Conservation (phyloP, 2,888 invertebrate species). For the Artemia sinica region DNA sequence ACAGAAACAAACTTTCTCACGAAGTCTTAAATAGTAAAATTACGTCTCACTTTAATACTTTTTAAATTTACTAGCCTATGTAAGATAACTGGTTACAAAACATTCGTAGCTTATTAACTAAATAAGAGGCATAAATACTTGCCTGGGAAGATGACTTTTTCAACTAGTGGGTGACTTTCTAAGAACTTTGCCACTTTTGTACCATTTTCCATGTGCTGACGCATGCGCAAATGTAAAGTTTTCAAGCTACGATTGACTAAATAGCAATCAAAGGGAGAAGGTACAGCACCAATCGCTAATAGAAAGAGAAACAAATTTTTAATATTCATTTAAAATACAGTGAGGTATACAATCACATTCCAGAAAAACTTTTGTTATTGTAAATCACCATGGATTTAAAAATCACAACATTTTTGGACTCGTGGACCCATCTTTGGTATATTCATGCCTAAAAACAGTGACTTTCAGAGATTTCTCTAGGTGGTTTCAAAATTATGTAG, state of each 20-base stretch:
- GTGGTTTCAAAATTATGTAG: too few relatives aligned
- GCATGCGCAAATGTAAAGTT: constrained; percentile 80
- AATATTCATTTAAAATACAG: too few relatives aligned
- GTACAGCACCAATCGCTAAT: constrained; percentile 72
- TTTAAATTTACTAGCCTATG: not conserved
- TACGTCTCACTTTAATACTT: not conserved
- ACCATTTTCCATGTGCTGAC: constrained; percentile 62
- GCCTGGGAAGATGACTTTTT: constrained; percentile 67
- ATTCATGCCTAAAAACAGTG: too few relatives aligned
- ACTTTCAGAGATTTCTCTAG: too few relatives aligned
- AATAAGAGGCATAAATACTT: constrained; percentile 26
- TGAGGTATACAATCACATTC: too few relatives aligned
- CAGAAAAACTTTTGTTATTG: not conserved
- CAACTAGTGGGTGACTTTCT: constrained; percentile 56
- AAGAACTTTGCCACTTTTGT: constrained; percentile 61
- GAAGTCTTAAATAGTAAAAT: not conserved
- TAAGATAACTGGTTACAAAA: not conserved
- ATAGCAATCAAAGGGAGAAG: constrained; percentile 90
- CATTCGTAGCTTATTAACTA: not conserved
- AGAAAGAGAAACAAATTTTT: constrained; percentile 26
- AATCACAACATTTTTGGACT: too few relatives aligned
- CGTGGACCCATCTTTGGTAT: too few relatives aligned
- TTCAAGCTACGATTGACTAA: constrained; percentile 82
- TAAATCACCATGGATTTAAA: not conserved
- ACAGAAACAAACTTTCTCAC: too few relatives aligned